phyloP scores from a whole-genome alignment of 1,140 invertebrate genomes.

The Lordiphosa mommai region DNA sequence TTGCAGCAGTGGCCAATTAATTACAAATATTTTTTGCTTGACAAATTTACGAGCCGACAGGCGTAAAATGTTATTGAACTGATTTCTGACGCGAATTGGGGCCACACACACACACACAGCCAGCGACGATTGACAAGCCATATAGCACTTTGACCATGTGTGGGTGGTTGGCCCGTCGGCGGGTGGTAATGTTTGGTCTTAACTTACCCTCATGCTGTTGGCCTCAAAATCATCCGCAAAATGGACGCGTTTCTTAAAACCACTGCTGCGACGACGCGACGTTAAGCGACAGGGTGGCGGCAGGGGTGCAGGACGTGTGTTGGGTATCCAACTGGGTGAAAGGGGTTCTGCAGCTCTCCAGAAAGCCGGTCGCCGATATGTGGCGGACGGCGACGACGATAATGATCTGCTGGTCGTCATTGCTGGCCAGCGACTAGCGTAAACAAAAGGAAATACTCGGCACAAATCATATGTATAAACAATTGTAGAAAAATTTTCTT shows the following conservation, averaged over 20 bases:
- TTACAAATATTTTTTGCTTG: constrained; percentile 55
- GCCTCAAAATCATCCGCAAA: constrained; percentile 69
- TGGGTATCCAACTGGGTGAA: constrained; percentile 81
- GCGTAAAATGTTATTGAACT: constrained; percentile 70
- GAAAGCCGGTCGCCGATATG: constrained; percentile 83
- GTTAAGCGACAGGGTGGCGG: constrained; percentile 31
- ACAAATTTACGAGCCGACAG: constrained; percentile 66
- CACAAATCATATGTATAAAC: constrained; percentile 46
- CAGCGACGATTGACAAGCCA: constrained; percentile 59
- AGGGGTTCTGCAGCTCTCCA: too few species aligned
- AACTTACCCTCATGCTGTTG: constrained; percentile 50
- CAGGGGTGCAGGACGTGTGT: too few species aligned
- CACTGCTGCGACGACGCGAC: constrained; percentile 60
- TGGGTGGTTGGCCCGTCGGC: background rate
- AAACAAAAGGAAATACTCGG: constrained; percentile 60
- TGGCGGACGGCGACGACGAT: constrained; percentile 13
- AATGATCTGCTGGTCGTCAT: constrained; percentile 69
- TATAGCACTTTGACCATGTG: background rate
- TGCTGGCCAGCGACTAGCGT: constrained; percentile 68
- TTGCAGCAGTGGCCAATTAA: constrained; percentile 69
- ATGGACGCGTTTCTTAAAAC: constrained; percentile 64
- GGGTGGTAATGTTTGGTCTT: constrained; percentile 6
- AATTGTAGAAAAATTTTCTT: constrained; percentile 32
- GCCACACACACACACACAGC: constrained; percentile 22
- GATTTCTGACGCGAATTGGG: constrained; percentile 64